phyloP scores from a whole-genome alignment of 2,113 vertebrate genomes.

The Leptobrachium leishanense region DNA sequence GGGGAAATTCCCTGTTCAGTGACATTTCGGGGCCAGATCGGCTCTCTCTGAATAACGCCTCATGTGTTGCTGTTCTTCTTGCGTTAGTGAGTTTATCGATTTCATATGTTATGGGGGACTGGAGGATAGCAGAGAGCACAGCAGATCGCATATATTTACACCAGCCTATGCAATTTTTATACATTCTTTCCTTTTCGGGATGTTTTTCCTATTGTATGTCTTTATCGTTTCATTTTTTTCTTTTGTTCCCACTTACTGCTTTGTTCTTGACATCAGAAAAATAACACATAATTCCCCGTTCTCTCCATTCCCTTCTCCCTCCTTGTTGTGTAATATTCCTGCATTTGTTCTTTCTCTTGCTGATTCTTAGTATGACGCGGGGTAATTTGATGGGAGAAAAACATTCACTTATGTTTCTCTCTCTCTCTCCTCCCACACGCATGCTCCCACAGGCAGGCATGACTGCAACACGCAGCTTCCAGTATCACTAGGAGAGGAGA shows the following conservation, averaged over 20 bases:
- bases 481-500: constrained; percentile 33
- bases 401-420: constrained; percentile 33
- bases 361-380: constrained; percentile 36
- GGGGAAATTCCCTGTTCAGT: too few relatives aligned
- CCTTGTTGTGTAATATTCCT: constrained; percentile 21
- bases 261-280: neutral
- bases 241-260: neutral
- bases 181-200: neutral
- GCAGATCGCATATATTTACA: neutral
- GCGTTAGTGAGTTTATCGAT: too few relatives aligned
- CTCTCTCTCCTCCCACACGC: constrained; percentile 29
- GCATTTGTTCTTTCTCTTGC: constrained; percentile 15
- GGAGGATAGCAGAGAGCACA: too few relatives aligned
- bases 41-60: too few relatives aligned
- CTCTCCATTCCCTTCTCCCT: neutral
- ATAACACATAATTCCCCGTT: constrained; percentile 4
- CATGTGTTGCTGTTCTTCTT: too few relatives aligned
- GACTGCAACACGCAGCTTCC: constrained; percentile 45
- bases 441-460: constrained; percentile 39
- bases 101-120: too few relatives aligned
- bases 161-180: neutral
- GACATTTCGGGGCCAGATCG: too few relatives aligned
- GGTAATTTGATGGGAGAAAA: constrained; percentile 46
- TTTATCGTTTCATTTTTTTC: neutral
- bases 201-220: neutral